Percentiles rank a stretch among this genome's conserved stretches.
These are phyloP conservation scores for Eulemur macaco DNA, from an alignment of 2,113 vertebrate species.

Conservation along the genomic window DNA sequence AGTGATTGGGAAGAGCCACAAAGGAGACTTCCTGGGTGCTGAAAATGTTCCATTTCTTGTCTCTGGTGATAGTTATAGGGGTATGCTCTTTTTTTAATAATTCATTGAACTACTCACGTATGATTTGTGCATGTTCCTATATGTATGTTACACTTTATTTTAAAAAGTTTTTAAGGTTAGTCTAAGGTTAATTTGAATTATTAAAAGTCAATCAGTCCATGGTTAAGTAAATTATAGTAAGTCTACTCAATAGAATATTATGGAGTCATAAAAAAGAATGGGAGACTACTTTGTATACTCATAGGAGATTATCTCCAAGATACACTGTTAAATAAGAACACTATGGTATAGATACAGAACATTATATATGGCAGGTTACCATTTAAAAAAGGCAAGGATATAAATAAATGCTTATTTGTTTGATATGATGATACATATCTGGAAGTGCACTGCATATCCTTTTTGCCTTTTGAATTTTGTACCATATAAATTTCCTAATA, in stretches of 20 bases:
- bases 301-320: background rate
- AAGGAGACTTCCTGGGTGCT: background rate
- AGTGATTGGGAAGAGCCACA: background rate
- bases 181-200: background rate
- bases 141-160: background rate
- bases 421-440: background rate
- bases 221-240: background rate
- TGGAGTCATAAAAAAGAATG: background rate
- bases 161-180: background rate
- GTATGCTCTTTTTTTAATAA: background rate
- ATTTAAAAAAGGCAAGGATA: background rate
- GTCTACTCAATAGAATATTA: background rate
- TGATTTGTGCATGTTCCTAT: background rate
- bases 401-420: background rate
- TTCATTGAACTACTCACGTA: background rate
- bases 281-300: background rate
- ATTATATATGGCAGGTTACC: background rate
- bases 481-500: background rate
- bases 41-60: background rate
- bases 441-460: background rate
- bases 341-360: background rate
- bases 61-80: background rate
- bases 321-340: background rate
- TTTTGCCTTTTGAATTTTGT: background rate
- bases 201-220: background rate